Evolutionary conservation across 2,888 invertebrate genomes (phyloP).

Genomic region (Stenurella melanura): DNA sequence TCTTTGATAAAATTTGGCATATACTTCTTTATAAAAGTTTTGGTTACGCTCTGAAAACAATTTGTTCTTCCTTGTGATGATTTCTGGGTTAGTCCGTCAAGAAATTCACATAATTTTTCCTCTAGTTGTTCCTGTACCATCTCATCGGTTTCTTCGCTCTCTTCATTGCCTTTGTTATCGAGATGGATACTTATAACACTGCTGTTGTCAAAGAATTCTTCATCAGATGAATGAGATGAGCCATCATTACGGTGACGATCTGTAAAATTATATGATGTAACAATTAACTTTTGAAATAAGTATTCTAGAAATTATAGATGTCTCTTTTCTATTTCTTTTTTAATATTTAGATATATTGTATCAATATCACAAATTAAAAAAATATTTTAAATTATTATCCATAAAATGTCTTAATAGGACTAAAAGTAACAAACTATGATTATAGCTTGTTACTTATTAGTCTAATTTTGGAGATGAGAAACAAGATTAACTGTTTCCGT

Average conservation of each 20-base stretch:
- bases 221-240: constrained; percentile 73
- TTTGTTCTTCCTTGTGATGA: constrained; percentile 87
- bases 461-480: too few relatives aligned
- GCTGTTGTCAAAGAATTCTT: constrained; percentile 85
- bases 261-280: constrained; percentile 37
- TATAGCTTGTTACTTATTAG: too few relatives aligned
- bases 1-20: constrained; percentile 85
- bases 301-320: too few relatives aligned
- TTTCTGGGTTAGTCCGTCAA: constrained; percentile 93
- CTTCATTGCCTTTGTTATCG: constrained; percentile 80
- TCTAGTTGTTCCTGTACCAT: constrained; percentile 83
- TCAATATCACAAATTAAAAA: too few relatives aligned
- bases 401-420: too few relatives aligned
- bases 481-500: too few relatives aligned
- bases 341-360: too few relatives aligned
- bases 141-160: constrained; percentile 76
- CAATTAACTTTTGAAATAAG: too few relatives aligned
- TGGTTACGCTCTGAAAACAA: constrained; percentile 83
- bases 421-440: too few relatives aligned
- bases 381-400: too few relatives aligned
- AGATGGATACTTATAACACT: constrained; percentile 88
- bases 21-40: constrained; percentile 86
- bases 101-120: constrained; percentile 89
- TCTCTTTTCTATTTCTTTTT: too few relatives aligned
- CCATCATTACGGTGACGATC: constrained; percentile 62